Conservation (phyloP, 2,797 vertebrate species). For the Ispidina picta region DNA sequence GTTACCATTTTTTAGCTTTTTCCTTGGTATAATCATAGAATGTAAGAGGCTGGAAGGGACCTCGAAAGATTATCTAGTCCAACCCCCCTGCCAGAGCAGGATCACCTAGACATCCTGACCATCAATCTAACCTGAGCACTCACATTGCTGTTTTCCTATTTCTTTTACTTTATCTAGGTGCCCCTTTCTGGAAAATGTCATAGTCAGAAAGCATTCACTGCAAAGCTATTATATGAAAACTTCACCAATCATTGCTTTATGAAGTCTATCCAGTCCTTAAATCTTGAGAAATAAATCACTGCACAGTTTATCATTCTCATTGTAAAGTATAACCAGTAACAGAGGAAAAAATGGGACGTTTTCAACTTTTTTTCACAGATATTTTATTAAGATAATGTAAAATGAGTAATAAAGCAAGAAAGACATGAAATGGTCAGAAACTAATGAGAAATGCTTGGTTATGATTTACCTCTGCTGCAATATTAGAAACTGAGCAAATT, state of each 20-base stretch:
- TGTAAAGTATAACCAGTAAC: slow-evolving; percentile 50
- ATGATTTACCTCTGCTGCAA: neutral
- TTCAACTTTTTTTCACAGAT: slow-evolving; percentile 6
- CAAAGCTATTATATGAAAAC: slow-evolving; percentile 10
- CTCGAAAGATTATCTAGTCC: no score
- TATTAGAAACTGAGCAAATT: neutral
- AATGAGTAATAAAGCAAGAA: slow-evolving; percentile 46
- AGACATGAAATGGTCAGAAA: slow-evolving; percentile 32
- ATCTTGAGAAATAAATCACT: slow-evolving; percentile 57
- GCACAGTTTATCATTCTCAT: slow-evolving; percentile 2
- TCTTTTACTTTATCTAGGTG: neutral
- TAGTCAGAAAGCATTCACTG: slow-evolving; percentile 40
- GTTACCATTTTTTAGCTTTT: neutral
- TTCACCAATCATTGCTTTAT: slow-evolving; percentile 3
- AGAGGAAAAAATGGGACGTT: neutral
- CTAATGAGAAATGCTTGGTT: neutral
- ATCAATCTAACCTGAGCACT: neutral
- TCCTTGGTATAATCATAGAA: neutral
- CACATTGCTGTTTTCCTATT: neutral
- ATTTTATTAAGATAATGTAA: slow-evolving; percentile 38
- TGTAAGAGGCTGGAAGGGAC: no score
- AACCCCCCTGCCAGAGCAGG: no score
- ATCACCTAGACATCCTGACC: no score
- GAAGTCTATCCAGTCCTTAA: slow-evolving; percentile 34
- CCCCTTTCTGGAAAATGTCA: neutral